These are phyloP conservation scores for Apteryx owenii DNA, from an alignment of 2,113 vertebrate genomes.

Conservation along the genomic window DNA sequence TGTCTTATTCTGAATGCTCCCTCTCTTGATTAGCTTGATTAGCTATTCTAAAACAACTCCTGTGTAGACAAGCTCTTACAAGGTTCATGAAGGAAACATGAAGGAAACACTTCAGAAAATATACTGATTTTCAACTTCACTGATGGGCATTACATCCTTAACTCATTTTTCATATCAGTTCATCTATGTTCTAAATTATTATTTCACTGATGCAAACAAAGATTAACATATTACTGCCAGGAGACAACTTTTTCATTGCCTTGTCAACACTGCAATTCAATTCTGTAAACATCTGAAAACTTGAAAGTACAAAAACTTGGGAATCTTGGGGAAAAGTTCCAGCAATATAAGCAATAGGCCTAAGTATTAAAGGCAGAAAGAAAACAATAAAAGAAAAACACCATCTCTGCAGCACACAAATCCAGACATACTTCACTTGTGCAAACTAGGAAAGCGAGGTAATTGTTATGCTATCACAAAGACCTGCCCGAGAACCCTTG, in stretches of 20 bases:
- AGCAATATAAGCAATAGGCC: neutral
- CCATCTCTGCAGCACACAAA: neutral
- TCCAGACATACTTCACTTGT: neutral
- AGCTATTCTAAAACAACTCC: neutral
- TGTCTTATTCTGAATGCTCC: neutral
- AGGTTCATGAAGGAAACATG: neutral
- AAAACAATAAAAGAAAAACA: neutral
- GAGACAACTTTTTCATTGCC: neutral
- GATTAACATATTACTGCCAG: neutral
- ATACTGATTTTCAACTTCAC: neutral
- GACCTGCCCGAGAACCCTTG: neutral
- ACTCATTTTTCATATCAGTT: neutral
- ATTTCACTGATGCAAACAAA: constrained; percentile 1
- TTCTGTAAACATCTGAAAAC: neutral
- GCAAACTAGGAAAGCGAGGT: neutral
- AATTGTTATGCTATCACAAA: neutral
- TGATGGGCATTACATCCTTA: neutral
- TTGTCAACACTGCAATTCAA: neutral
- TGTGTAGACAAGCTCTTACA: neutral
- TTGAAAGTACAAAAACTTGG: neutral
- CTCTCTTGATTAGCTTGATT: neutral
- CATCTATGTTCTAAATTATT: neutral
- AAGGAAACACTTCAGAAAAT: neutral
- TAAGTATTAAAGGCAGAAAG: neutral
- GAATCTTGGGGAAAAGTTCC: neutral